These are phyloP conservation scores for Parapristionchus giblindavisi DNA, from an alignment of 2,888 invertebrate genomes.

Conservation along the genomic window DNA sequence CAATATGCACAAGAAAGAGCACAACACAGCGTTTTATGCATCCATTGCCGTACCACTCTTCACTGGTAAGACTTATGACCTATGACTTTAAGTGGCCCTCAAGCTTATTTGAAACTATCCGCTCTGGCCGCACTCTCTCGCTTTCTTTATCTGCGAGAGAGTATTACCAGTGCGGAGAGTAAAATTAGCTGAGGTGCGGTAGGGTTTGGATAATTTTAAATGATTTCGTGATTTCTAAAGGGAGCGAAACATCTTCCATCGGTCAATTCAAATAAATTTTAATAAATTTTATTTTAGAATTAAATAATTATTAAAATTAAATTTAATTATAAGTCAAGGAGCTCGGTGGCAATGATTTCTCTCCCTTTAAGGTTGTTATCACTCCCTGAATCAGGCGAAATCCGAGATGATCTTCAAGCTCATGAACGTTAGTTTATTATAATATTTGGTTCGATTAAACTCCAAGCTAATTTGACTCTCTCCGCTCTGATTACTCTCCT, in stretches of 20 bases:
- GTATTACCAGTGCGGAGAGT: too few species aligned
- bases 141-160: too few species aligned
- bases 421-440: slow-evolving; percentile 46
- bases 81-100: too few species aligned
- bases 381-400: slow-evolving; percentile 54
- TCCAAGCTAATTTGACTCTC: too few species aligned
- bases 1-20: slow-evolving; percentile 50
- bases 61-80: slow-evolving; percentile 75
- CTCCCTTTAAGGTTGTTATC: slow-evolving; percentile 52
- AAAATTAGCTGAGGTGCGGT: too few species aligned
- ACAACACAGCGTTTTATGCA: slow-evolving; percentile 60
- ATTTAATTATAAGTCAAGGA: too few species aligned
- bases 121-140: too few species aligned
- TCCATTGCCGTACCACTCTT: slow-evolving; percentile 79
- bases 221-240: not conserved
- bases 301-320: slow-evolving; percentile 10
- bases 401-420: slow-evolving; percentile 52
- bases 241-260: too few species aligned
- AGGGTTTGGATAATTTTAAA: not conserved
- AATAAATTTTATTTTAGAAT: not conserved
- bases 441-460: not conserved
- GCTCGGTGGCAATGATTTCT: too few species aligned
- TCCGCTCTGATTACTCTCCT: too few species aligned
- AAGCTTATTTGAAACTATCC: too few species aligned
- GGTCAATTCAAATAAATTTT: not conserved